Percentiles rank a stretch among this genome's conserved stretches.
These are phyloP conservation scores for Bactericera cockerelli DNA, from an alignment of 1,140 invertebrate genomes.

Conservation along the genomic window DNA sequence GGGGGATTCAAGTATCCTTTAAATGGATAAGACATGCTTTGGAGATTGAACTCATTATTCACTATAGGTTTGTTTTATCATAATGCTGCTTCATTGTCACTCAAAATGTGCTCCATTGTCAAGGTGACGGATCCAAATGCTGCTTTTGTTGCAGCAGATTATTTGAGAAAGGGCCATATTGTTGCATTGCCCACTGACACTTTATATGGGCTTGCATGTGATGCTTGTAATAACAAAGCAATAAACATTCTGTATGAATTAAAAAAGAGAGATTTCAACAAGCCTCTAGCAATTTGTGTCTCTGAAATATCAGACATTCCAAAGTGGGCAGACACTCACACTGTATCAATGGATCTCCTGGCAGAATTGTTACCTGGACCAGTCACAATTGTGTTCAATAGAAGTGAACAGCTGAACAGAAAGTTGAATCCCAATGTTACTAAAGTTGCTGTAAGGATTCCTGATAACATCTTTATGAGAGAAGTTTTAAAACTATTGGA, in stretches of 20 bases:
- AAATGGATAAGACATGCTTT: too few relatives aligned
- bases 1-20: too few relatives aligned
- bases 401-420: conserved; percentile 49
- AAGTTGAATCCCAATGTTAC: conserved; percentile 59
- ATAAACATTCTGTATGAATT: conserved; percentile 66
- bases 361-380: conserved; percentile 70
- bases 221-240: conserved; percentile 57
- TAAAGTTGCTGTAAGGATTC: conserved; percentile 82
- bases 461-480: conserved; percentile 61
- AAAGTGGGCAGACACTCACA: conserved; percentile 58
- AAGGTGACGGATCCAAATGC: conserved; percentile 23
- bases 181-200: conserved; percentile 92
- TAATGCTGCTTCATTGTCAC: not conserved
- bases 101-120: conserved; percentile 7
- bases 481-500: conserved; percentile 44
- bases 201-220: conserved; percentile 81
- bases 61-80: not conserved
- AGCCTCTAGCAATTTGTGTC: conserved; percentile 85
- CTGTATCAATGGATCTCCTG: conserved; percentile 51
- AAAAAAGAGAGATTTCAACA: conserved; percentile 66
- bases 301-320: conserved; percentile 47
- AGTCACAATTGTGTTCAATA: conserved; percentile 77
- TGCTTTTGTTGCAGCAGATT: conserved; percentile 37
- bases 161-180: conserved; percentile 41
- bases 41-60: not conserved